Evolutionary conservation across 1,140 invertebrate genomes (phyloP), one percentile per base, ranked within the genome.

Genomic region (Trissolcus basalis): DNA sequence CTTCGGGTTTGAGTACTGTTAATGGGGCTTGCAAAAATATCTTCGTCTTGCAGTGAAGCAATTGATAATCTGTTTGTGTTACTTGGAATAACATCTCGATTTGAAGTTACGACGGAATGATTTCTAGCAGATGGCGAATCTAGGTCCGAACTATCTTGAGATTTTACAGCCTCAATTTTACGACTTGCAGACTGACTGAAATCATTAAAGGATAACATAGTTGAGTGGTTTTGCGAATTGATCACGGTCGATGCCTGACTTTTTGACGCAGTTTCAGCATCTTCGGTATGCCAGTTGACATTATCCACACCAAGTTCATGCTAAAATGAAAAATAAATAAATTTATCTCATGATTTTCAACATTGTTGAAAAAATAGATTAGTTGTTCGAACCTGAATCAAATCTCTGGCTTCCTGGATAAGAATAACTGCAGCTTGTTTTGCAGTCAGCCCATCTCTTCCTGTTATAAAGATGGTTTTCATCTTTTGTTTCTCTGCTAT

Each of bases 381-480:
- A 9, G 1, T 39, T 39, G 33, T 88, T 81, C 61, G 81, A 86
- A 90, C 90, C 78, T 91, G 89, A 76, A 92, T 89, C 32, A 91
- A 83, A 79, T 82, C 86, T 80, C 95, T 91, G 12, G 97, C 96
- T 88, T 97, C 95, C 35, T 90, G 77, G 36, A 98, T 93, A 4
- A 98, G 89, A 50, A 95, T 88, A 61, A 89, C 81, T 13, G 97
- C 95, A 12, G 96, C 96, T 87, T 97, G 93, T 64, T 89, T 90
- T 44, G 95, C 93, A 36, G 95, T 96, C 59, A 98, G 88, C 14
- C 93, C 94, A 81, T 93, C 91, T 84, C 91, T 92, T 11, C 96
- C 96, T 0, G 93, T 95, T 15, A 98, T 92, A 90, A 94, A 97
- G 63, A 97, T 90, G 80, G 91, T 91, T 82, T 91, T 90, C 50